Percentiles rank a stretch among this genome's conserved stretches.
Evolutionary conservation across 2,113 vertebrate species (phyloP).

Genomic region (Chelonoidis abingdonii): DNA sequence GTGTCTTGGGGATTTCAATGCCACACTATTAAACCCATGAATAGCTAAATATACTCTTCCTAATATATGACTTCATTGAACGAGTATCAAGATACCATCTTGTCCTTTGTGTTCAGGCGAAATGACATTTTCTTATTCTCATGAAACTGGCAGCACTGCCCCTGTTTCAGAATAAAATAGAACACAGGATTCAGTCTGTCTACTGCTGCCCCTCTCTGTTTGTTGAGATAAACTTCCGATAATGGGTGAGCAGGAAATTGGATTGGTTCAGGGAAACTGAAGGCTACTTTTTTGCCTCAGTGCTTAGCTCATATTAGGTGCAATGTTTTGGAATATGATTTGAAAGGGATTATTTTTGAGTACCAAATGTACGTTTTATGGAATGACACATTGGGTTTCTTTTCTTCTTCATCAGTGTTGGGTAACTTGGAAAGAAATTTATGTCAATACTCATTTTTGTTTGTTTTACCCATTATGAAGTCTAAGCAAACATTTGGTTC

Average conservation of each 20-base stretch:
- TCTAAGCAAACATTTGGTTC: conserved; percentile 45
- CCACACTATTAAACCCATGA: conserved; percentile 52
- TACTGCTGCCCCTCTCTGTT: conserved; percentile 49
- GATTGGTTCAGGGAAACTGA: conserved; percentile 62
- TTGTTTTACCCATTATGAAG: conserved; percentile 43
- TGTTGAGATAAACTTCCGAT: conserved; percentile 77
- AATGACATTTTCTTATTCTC: conserved; percentile 82
- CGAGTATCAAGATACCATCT: conserved; percentile 79
- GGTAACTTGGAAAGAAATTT: conserved; percentile 45
- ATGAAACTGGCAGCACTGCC: conserved; percentile 54
- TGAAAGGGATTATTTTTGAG: conserved; percentile 29
- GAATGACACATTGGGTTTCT: conserved; percentile 47
- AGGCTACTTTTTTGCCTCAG: background rate
- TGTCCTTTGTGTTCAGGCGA: conserved; percentile 79
- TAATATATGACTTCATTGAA: conserved; percentile 75
- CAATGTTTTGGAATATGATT: background rate
- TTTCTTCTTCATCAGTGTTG: background rate
- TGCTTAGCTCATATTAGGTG: background rate
- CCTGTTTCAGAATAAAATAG: conserved; percentile 60
- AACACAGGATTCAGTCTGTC: conserved; percentile 49
- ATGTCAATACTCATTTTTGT: conserved; percentile 68
- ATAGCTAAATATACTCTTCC: conserved; percentile 77
- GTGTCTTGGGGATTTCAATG: conserved; percentile 64
- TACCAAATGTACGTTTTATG: conserved; percentile 11
- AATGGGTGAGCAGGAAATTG: conserved; percentile 66